Evolutionary conservation across 2,113 vertebrate genomes (phyloP).

Genomic region (Amazona guildingii): DNA sequence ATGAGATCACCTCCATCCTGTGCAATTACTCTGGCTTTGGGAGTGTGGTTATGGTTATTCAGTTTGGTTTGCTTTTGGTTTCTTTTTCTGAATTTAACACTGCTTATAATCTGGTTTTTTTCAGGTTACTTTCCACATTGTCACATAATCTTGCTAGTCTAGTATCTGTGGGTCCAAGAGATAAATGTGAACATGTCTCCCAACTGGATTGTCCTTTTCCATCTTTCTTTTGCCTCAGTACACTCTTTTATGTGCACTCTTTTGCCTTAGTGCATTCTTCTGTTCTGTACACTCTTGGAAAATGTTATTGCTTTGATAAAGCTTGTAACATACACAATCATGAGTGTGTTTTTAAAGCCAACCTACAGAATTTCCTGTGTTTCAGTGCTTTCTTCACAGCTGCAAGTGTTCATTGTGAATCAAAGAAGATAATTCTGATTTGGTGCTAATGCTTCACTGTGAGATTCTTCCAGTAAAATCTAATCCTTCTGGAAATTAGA

Average conservation of each 20-base stretch:
- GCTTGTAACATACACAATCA: accelerated
- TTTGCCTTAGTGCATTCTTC: neutral
- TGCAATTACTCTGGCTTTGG: neutral
- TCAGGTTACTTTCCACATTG: neutral
- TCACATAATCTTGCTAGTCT: neutral
- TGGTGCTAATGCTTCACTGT: neutral
- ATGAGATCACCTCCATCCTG: neutral
- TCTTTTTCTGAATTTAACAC: neutral
- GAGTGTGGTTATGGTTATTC: neutral
- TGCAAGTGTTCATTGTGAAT: neutral
- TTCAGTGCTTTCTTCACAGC: neutral
- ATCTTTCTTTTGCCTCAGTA: neutral
- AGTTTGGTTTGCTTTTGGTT: neutral
- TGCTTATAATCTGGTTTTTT: neutral
- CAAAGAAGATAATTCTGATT: neutral
- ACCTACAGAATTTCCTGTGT: accelerated
- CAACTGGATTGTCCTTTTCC: neutral
- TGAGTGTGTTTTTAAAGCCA: neutral
- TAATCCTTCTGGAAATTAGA: neutral
- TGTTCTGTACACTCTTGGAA: neutral
- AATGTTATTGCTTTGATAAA: neutral
- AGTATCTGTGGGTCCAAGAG: neutral
- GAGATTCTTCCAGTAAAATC: neutral
- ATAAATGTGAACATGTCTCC: neutral
- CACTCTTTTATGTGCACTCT: neutral